Evolutionary conservation across 2,113 vertebrate genomes (phyloP), one percentile per base, ranked within the genome.

Genomic region (Myanophis thanlyinensis): DNA sequence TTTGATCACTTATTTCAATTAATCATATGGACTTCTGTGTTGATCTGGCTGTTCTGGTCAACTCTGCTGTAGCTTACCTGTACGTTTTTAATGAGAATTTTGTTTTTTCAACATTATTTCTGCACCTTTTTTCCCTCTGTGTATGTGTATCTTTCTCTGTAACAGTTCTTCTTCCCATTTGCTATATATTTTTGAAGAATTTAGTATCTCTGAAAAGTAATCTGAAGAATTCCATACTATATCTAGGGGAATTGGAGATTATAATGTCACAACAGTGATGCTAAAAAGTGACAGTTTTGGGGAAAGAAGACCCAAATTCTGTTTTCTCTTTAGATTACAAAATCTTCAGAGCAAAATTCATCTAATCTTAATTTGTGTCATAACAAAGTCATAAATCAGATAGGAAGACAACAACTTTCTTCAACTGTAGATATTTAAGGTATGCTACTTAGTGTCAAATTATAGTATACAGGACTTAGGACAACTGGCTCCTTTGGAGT

Each of bases 1-100:
- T 67, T 92, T 93, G 90, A 40, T 30, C 92, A 95, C 92, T 96
- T 95, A 93, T 88, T 93, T 95, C 89, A 92, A 5, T 91, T 89
- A 9, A 80, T 92, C 85, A 91, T 92, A 93, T 88, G 95, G 95
- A 96, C 53, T 94, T 47, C 2, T 0, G n/a, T 92, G 5, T 92
- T 91, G 67, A 67, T 91, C 88, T 27, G 23, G 53, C 89, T 96
- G 95, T 94, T 93, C 91, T 94, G 22, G 51, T 95, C 89, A 93
- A 88, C 88, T 52, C 92, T 93, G 51, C 59, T 90, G 47, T n/a
- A 89, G 49, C 88, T 88, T 95, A 91, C 94, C 93, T 93, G 15
- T 67, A 54, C 85, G 67, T 91, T 87, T 87, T 94, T 95, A 0
- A 2, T 89, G 86, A 91, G 48, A 27, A 95, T 95, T 95, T 88